phyloP scores from a whole-genome alignment of 2,113 vertebrate species.

The Trinectes maculatus region DNA sequence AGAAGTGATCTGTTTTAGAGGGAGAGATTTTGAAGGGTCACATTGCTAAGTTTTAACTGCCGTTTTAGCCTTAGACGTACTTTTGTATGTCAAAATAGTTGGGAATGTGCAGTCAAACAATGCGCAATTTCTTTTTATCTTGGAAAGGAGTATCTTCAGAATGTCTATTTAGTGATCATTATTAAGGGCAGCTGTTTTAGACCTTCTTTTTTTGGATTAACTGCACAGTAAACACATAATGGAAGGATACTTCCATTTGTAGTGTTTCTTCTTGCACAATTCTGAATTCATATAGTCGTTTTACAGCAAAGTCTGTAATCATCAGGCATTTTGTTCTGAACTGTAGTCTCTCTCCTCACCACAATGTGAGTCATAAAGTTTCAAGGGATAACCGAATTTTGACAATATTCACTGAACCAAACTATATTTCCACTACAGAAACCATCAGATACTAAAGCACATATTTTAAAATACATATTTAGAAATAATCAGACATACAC shows the following conservation, averaged over 20 bases:
- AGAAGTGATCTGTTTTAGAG: constrained; percentile 59
- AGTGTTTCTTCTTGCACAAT: neutral
- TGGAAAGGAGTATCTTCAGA: neutral
- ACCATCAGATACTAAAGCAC: too few relatives aligned
- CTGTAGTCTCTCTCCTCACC: constrained; percentile 1
- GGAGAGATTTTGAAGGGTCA: constrained; percentile 23
- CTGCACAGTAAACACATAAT: constrained; percentile 1
- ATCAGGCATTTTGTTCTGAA: constrained; percentile 14
- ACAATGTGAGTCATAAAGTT: too few relatives aligned
- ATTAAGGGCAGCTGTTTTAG: neutral
- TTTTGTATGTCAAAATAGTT: neutral
- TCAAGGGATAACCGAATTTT: too few relatives aligned
- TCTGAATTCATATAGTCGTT: neutral
- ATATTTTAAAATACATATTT: too few relatives aligned
- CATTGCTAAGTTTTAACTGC: constrained; percentile 8
- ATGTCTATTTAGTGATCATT: constrained; percentile 8
- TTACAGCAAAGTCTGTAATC: neutral
- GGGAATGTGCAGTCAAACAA: neutral
- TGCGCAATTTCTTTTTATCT: constrained; percentile 2
- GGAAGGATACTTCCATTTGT: neutral
- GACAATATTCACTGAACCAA: too few relatives aligned
- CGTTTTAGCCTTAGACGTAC: neutral
- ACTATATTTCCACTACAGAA: too few relatives aligned
- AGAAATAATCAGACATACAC: too few relatives aligned
- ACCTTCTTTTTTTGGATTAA: constrained; percentile 8